phyloP scores from a whole-genome alignment of 1,140 invertebrate genomes.

The Micrasema longulum region DNA sequence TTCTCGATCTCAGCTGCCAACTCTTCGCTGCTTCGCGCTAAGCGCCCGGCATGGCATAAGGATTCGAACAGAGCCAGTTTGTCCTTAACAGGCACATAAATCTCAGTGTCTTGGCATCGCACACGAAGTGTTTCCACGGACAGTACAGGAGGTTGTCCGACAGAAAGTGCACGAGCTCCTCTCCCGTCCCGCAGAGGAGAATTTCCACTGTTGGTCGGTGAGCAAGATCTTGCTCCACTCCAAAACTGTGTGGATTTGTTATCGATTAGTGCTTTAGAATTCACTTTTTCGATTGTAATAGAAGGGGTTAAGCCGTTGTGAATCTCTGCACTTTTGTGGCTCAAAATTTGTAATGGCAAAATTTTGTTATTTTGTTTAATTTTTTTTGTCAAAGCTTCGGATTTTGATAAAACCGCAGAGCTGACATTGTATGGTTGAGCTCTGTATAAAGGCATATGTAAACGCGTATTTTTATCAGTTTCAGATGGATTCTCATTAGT shows the following conservation, averaged over 20 bases:
- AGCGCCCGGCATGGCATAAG: slow-evolving; percentile 66
- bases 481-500: background rate
- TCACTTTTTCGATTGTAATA: slow-evolving; percentile 36
- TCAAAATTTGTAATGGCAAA: background rate
- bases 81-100: slow-evolving; percentile 72
- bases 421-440: slow-evolving; percentile 46
- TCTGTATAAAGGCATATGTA: slow-evolving; percentile 44
- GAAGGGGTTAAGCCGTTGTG: slow-evolving; percentile 41
- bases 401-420: slow-evolving; percentile 16
- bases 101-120: slow-evolving; percentile 71
- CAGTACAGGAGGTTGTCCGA: slow-evolving; percentile 56
- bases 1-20: slow-evolving; percentile 58
- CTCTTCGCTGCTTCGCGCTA: slow-evolving; percentile 65
- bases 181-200: slow-evolving; percentile 31
- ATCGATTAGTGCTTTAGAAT: background rate
- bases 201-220: slow-evolving; percentile 40
- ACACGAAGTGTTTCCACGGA: slow-evolving; percentile 67
- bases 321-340: background rate
- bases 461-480: background rate
- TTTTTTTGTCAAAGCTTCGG: slow-evolving; percentile 8
- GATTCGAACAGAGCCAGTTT: slow-evolving; percentile 73
- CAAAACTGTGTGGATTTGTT: slow-evolving; percentile 36
- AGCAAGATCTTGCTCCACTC: slow-evolving; percentile 50
- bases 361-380: background rate
- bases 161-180: slow-evolving; percentile 43